Base-by-base conservation (phyloP, 2,888 invertebrate genomes). In the Andrena chrysosceles region DNA sequence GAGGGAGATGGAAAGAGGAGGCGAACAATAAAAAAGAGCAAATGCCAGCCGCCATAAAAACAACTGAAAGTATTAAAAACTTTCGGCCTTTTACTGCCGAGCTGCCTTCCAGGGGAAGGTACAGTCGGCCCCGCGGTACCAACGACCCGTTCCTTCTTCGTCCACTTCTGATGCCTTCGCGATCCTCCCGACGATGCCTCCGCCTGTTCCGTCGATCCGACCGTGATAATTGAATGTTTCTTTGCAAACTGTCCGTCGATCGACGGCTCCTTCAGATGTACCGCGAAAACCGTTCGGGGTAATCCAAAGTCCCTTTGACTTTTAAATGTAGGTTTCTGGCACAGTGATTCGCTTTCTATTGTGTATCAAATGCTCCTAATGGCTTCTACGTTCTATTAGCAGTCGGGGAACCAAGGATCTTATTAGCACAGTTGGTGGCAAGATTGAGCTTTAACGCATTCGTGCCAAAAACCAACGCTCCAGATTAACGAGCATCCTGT, bases 11-110 rank as follows among this genome's bases (percentile, higher is more conserved):
- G 70, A 71, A 76, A 81, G 75, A 81, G 68, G 87, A 74, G 83
- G 78, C 87, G 88, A 90, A 89, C 90, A 90, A 91, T 90, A 91
- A 91, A 91, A 92, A 92, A 89, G 91, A 90, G 90, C 90, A 88
- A 92, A 91, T 90, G 91, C 91, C 90, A 90, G 91, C 90, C 90
- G 91, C 91, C 92, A 93, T 93, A 93, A 93, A 93, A 93, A 93
- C 93, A 92, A 93, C 92, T 91, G 92, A 93, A 93, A 93, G 93
- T 93, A 93, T 93, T 93, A 93, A 93, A 93, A 93, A 93, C 91
- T 91, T 92, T 91, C 90, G 91, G 90, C 90, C 92, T 93, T 93
- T 93, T 92, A 93, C 93, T 92, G 91, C 93, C 89, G 81, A 66
- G 71, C 89, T 86, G 78, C 73, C 81, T 85, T 81, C 73, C 35